These are phyloP conservation scores for Meloidogyne chitwoodi DNA, from an alignment of 1,140 invertebrate genomes.

Conservation along the genomic window DNA sequence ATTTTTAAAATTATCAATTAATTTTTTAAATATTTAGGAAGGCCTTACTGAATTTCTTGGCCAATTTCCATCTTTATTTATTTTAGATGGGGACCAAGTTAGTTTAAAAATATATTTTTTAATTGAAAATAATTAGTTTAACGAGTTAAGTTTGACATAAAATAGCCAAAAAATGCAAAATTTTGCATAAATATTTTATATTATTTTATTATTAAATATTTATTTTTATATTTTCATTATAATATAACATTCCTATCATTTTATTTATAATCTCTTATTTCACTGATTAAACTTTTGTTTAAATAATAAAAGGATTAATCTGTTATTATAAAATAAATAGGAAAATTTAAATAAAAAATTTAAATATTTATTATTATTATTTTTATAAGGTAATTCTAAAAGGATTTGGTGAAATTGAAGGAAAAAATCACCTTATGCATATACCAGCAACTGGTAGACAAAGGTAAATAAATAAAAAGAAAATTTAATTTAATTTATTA, in stretches of 20 bases:
- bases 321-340: too few species aligned
- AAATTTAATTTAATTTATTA: background rate
- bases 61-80: slow-evolving; percentile 85
- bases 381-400: slow-evolving; percentile 67
- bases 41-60: slow-evolving; percentile 77
- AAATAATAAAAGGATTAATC: too few species aligned
- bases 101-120: too few species aligned
- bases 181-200: too few species aligned
- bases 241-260: too few species aligned
- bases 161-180: too few species aligned
- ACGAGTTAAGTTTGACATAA: too few species aligned
- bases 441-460: slow-evolving; percentile 65
- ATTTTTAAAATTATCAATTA: background rate
- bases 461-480: slow-evolving; percentile 59
- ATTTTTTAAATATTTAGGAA: background rate
- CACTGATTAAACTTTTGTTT: too few species aligned
- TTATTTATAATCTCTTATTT: too few species aligned
- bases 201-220: too few species aligned
- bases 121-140: background rate
- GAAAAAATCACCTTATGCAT: slow-evolving; percentile 60
- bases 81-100: slow-evolving; percentile 78
- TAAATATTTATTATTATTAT: background rate
- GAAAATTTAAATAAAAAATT: background rate
- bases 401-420: slow-evolving; percentile 65
- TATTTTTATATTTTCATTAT: too few species aligned